Evolutionary conservation across 2,113 vertebrate genomes (phyloP).

Genomic region (Symphodus melops): DNA sequence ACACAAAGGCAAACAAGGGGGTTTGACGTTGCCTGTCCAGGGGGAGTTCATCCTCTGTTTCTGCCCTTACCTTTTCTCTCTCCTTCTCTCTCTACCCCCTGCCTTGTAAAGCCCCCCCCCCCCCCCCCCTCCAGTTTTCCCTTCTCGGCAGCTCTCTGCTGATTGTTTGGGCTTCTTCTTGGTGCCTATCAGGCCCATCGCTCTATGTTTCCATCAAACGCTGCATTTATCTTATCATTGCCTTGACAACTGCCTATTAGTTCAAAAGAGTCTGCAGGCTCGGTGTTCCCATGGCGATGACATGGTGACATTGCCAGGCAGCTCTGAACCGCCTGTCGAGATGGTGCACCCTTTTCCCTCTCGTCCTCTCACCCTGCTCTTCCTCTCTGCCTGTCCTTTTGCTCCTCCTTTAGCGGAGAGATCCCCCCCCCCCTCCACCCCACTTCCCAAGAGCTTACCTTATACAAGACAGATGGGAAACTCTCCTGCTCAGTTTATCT

Average conservation of each 20-base stretch:
- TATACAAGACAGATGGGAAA: constrained; percentile 39
- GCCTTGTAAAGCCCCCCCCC: constrained; percentile 7
- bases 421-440: neutral
- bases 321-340: constrained; percentile 71
- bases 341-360: constrained; percentile 59
- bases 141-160: constrained; percentile 66
- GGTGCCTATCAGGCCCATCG: constrained; percentile 76
- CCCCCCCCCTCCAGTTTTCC: neutral
- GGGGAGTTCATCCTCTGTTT: constrained; percentile 58
- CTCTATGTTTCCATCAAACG: constrained; percentile 82
- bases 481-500: constrained; percentile 25
- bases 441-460: neutral
- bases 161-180: constrained; percentile 77
- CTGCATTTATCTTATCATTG: constrained; percentile 85
- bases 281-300: constrained; percentile 80
- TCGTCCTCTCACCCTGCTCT: constrained; percentile 48
- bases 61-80: constrained; percentile 20
- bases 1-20: constrained; percentile 61
- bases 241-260: constrained; percentile 86
- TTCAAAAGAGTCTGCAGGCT: constrained; percentile 72
- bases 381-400: constrained; percentile 45
- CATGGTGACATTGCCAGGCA: constrained; percentile 82
- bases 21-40: constrained; percentile 53
- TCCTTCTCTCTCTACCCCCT: constrained; percentile 20
- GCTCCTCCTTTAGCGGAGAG: constrained; percentile 46